phyloP scores from a whole-genome alignment of 2,888 invertebrate species.

The Callyntrura sp. region DNA sequence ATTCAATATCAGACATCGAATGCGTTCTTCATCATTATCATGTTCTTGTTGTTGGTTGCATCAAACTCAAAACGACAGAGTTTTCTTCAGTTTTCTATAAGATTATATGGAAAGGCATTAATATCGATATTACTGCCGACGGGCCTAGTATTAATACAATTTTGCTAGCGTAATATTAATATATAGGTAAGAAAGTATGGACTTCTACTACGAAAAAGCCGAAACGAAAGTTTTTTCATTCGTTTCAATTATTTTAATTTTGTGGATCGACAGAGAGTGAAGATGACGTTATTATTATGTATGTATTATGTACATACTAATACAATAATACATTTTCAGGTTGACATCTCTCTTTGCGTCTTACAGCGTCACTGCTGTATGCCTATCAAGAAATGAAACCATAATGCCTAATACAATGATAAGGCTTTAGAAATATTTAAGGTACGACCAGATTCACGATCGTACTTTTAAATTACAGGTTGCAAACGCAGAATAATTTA shows the following conservation, averaged over 20 bases:
- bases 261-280: conserved; percentile 24
- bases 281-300: not conserved
- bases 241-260: conserved; percentile 39
- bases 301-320: not conserved
- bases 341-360: not conserved
- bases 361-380: not conserved
- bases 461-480: too few species aligned
- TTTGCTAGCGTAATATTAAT: not conserved
- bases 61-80: not conserved
- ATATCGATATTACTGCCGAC: conserved; percentile 41
- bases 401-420: not conserved
- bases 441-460: too few species aligned
- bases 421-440: too few species aligned
- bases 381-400: not conserved
- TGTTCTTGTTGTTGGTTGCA: not conserved
- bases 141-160: conserved; percentile 16
- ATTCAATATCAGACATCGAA: not conserved
- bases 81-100: not conserved
- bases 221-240: conserved; percentile 52
- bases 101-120: not conserved
- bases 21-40: conserved; percentile 16
- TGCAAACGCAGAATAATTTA: too few species aligned
- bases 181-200: too few species aligned
- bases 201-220: conserved; percentile 15
- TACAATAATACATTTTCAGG: not conserved